A percentile compares a stretch with the other conserved stretches of the same genome.
phyloP scores from a whole-genome alignment of 37 sponge, comb jelly and placozoan species.

The Amphimedon queenslandica region DNA sequence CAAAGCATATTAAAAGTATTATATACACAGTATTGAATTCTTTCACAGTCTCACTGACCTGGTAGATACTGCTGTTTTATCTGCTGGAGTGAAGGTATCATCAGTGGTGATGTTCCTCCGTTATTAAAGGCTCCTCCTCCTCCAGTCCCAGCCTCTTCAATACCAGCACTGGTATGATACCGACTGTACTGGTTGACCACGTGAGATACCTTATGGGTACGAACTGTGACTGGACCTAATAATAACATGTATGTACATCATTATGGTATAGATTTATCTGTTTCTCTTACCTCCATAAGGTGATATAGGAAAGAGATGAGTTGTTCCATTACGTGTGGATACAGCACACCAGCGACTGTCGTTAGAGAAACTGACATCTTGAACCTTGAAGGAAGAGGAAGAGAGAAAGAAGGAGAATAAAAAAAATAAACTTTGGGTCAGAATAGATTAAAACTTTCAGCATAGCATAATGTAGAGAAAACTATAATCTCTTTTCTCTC shows the following conservation, averaged over 20 bases:
- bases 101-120: slow-evolving; percentile 29
- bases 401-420: neutral
- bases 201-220: slow-evolving; percentile 71
- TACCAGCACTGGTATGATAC: slow-evolving; percentile 98
- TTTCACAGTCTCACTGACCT: no score
- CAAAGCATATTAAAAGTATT: no score
- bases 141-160: no score
- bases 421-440: neutral
- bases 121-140: slow-evolving; percentile 25
- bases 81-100: slow-evolving; percentile 39
- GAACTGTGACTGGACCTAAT: slow-evolving; percentile 53
- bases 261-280: neutral
- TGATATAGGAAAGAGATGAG: slow-evolving; percentile 92
- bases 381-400: slow-evolving; percentile 60
- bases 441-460: neutral
- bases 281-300: slow-evolving; percentile 76
- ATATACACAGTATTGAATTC: no score
- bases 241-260: neutral
- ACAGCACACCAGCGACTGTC: slow-evolving; percentile 93
- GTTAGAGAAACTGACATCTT: slow-evolving; percentile 68
- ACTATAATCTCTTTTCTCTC: neutral
- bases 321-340: slow-evolving; percentile 85
- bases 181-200: slow-evolving; percentile 84
- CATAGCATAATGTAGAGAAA: neutral
- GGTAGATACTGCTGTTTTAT: slow-evolving; percentile 66